Evolutionary conservation across 2,797 vertebrate species (phyloP).

Genomic region (Mormyrus hasselquistii): DNA sequence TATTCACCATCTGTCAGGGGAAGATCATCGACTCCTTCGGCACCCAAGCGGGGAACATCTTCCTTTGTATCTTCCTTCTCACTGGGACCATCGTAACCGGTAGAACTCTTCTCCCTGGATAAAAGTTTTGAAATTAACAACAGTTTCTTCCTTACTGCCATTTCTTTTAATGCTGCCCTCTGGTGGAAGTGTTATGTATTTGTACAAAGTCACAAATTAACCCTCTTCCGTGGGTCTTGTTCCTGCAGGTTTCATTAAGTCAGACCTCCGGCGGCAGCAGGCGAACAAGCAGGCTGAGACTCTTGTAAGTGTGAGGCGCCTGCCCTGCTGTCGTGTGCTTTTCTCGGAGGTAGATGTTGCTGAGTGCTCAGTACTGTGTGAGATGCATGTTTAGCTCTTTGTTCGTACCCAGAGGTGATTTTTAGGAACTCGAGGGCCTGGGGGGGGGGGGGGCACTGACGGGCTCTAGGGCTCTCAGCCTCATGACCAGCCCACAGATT

Average conservation of each 20-base stretch:
- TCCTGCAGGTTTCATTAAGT: constrained; percentile 74
- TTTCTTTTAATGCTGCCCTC: background rate
- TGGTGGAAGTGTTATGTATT: constrained; percentile 2
- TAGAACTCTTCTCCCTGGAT: constrained; percentile 39
- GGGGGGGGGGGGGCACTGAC: background rate
- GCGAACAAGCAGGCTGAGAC: constrained; percentile 65
- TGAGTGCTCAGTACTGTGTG: background rate
- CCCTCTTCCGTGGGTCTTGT: constrained; percentile 13
- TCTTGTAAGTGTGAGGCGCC: constrained; percentile 66
- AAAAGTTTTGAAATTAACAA: background rate
- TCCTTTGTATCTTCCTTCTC: constrained; percentile 76
- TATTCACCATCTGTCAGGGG: constrained; percentile 84
- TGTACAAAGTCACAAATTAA: background rate
- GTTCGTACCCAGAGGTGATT: background rate
- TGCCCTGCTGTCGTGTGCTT: background rate
- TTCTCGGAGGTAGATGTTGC: background rate
- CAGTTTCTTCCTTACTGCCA: background rate
- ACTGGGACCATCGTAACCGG: constrained; percentile 76
- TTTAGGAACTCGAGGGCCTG: background rate
- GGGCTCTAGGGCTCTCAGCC: background rate
- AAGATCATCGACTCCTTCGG: constrained; percentile 76
- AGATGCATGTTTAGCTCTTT: background rate
- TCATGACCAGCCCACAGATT: background rate
- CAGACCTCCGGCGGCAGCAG: constrained; percentile 82
- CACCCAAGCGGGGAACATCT: constrained; percentile 74